Percentiles rank a stretch among this genome's conserved stretches.
Evolutionary conservation across 2,888 invertebrate species (phyloP).

Genomic region (Idaea aversata): DNA sequence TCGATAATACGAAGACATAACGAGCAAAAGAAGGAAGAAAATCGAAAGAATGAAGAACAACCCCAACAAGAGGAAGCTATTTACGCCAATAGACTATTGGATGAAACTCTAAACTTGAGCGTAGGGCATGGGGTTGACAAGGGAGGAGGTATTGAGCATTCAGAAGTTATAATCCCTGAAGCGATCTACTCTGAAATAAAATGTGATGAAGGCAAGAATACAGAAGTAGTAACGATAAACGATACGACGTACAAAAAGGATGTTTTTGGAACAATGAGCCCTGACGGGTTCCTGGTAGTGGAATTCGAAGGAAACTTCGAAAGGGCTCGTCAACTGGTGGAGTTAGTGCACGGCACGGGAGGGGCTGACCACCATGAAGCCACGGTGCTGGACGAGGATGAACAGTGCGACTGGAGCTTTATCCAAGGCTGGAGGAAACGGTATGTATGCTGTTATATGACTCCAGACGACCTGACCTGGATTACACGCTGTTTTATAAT

Average conservation of each 20-base stretch:
- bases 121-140: conserved; percentile 57
- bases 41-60: conserved; percentile 43
- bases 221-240: conserved; percentile 56
- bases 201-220: conserved; percentile 44
- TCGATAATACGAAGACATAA: conserved; percentile 78
- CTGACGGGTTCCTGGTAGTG: conserved; percentile 81
- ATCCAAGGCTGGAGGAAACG: conserved; percentile 87
- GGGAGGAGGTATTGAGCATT: conserved; percentile 53
- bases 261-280: conserved; percentile 60
- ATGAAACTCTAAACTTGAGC: conserved; percentile 59
- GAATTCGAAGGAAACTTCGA: conserved; percentile 82
- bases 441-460: conserved; percentile 62
- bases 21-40: conserved; percentile 68
- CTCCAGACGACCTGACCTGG: conserved; percentile 45
- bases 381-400: conserved; percentile 68
- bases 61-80: conserved; percentile 64
- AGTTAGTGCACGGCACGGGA: conserved; percentile 71
- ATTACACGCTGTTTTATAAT: conserved; percentile 51
- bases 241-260: conserved; percentile 71
- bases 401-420: conserved; percentile 86
- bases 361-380: conserved; percentile 69
- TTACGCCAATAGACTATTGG: conserved; percentile 64
- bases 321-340: conserved; percentile 81
- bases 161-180: conserved; percentile 68
- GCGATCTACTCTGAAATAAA: conserved; percentile 71